These are phyloP conservation scores for Melanaphis sacchari DNA, from an alignment of 1,140 invertebrate species.

Conservation along the genomic window DNA sequence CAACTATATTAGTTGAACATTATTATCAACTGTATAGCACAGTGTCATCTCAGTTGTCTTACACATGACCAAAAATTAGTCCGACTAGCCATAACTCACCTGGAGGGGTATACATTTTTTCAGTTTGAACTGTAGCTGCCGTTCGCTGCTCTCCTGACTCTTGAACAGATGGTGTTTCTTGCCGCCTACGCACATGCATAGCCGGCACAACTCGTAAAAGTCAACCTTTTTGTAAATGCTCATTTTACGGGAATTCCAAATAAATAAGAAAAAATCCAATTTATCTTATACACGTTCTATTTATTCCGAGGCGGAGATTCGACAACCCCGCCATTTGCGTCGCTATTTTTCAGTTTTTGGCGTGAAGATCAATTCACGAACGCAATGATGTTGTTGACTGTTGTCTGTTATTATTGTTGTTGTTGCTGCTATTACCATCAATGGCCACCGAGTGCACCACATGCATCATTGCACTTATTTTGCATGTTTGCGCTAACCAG, in stretches of 20 bases:
- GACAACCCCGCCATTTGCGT: constrained; percentile 39
- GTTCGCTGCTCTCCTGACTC: constrained; percentile 69
- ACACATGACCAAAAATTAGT: too few relatives aligned
- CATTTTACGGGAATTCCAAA: constrained; percentile 64
- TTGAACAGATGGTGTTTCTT: constrained; percentile 73
- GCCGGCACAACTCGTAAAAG: constrained; percentile 74
- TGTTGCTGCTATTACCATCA: background rate
- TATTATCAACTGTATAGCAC: background rate
- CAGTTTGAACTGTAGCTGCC: constrained; percentile 72
- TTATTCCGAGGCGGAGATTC: background rate
- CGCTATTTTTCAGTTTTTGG: background rate
- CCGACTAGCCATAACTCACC: constrained; percentile 63
- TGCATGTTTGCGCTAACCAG: background rate
- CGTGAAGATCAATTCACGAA: background rate
- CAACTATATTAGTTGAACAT: background rate
- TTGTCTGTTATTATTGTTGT: constrained; percentile 29
- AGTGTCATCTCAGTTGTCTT: too few relatives aligned
- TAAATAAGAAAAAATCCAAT: background rate
- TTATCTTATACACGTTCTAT: background rate
- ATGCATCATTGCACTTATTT: background rate
- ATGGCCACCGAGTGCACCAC: constrained; percentile 35
- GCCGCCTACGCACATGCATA: constrained; percentile 73
- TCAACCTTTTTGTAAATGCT: constrained; percentile 73
- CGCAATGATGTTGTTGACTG: background rate
- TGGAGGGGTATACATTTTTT: constrained; percentile 71